phyloP scores from a whole-genome alignment of 2,113 vertebrate genomes.

The Ageneiosus marmoratus region DNA sequence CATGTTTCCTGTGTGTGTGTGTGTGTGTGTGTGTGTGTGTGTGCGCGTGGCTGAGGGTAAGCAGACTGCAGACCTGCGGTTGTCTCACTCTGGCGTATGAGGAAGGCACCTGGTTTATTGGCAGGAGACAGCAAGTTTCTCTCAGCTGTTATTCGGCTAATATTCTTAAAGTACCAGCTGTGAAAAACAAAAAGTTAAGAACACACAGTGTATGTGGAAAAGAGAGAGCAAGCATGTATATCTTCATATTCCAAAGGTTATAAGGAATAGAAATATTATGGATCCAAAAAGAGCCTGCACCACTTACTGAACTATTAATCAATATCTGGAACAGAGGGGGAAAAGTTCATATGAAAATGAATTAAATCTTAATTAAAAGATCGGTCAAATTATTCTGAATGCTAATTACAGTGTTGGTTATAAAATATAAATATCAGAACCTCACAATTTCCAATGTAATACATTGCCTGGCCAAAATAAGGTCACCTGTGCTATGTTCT shows the following conservation, averaged over 20 bases:
- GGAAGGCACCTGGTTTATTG: constrained; percentile 45
- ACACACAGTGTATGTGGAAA: background rate
- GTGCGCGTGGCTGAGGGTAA: background rate
- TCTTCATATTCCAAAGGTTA: background rate
- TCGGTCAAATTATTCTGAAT: background rate
- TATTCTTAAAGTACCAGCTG: constrained; percentile 42
- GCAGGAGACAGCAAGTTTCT: constrained; percentile 36
- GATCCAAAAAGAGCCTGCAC: background rate
- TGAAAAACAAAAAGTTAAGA: background rate
- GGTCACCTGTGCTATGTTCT: too few relatives aligned
- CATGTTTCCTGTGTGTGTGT: background rate
- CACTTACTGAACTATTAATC: background rate
- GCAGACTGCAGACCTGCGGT: constrained; percentile 21
- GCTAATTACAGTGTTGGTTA: background rate
- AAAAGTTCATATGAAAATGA: background rate
- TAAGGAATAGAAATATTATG: too few relatives aligned
- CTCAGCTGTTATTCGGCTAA: constrained; percentile 42
- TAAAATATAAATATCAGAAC: background rate
- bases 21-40: background rate
- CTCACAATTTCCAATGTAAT: too few relatives aligned
- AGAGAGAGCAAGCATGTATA: background rate
- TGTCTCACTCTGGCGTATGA: constrained; percentile 44
- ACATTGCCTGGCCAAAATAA: too few relatives aligned
- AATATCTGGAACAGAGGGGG: background rate
- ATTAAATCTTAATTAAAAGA: background rate